Base-by-base conservation (phyloP, 2,113 vertebrate genomes). In the Rhinoderma darwinii region DNA sequence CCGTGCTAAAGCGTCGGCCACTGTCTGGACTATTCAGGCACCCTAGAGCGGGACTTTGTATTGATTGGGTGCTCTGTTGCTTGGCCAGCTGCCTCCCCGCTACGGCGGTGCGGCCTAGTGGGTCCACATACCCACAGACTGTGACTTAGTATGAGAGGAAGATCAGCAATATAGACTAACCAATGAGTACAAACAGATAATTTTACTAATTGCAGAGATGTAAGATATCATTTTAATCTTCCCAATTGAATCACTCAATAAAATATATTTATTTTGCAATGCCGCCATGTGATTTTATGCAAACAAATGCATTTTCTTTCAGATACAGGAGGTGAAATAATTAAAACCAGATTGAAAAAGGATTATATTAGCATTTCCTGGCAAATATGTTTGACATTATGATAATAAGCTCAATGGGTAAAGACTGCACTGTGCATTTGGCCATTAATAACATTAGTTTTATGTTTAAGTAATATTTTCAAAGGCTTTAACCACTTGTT, bases 291-390 rank as follows among this genome's bases (percentile, higher is more conserved):
- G 47, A 56, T 39, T 79, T 79, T 50, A 77, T 77, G 75, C 44
- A 32, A 77, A 77, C 50, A 5, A 43, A 47, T 51, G n/a, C 44
- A 17, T 18, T 32, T 30, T 43, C 75, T 30, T n/a, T 77, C 77
- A 39, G 44, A 54, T 56, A 56, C 39, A 56, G 37, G 51, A 79
- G 77, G 77, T 56, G 77, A 59, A 51, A 79, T 79, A 79, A 79
- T 79, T 79, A 79, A 79, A 59, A 79, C 59, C 30, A 56, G 51
- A 59, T 79, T 56, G 77, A 39, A 79, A 79, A n/a, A 39, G 77
- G 32, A 59, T 79, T 59, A 79, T 59, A 79, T 59, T 79, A 79
- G 77, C 77, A 79, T 79, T 79, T 79, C 76, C 51, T 39, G 51
- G 77, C 51, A 59, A 79, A 79, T 59, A 56, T 59, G 51, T 79